These are phyloP conservation scores for Australoheros facetus DNA, from an alignment of 2,797 vertebrate species.

Conservation along the genomic window DNA sequence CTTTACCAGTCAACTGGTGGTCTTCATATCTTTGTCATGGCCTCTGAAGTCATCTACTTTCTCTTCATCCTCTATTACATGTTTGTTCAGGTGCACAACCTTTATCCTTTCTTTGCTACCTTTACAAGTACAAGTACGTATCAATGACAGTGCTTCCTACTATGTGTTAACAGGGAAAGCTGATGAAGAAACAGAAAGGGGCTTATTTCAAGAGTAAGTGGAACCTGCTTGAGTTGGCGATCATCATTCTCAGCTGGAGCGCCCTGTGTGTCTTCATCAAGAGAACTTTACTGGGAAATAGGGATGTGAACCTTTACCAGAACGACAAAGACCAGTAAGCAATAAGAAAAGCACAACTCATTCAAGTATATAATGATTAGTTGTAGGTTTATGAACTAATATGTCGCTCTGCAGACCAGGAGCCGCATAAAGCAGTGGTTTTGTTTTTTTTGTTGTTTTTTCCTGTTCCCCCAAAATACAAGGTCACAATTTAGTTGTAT, in stretches of 20 bases:
- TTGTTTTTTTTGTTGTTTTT: background rate
- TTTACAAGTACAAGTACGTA: no score
- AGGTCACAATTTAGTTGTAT: background rate
- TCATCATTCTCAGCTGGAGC: slow-evolving; percentile 93
- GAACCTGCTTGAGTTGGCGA: slow-evolving; percentile 90
- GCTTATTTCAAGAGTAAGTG: slow-evolving; percentile 90
- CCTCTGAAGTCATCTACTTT: slow-evolving; percentile 90
- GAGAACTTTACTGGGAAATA: slow-evolving; percentile 85
- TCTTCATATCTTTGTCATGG: slow-evolving; percentile 90
- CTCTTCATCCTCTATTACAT: slow-evolving; percentile 94
- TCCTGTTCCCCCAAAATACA: background rate
- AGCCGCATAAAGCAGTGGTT: background rate
- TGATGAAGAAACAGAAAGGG: slow-evolving; percentile 87
- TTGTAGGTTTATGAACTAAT: background rate
- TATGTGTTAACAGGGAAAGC: slow-evolving; percentile 83
- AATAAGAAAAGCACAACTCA: background rate
- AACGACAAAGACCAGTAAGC: slow-evolving; percentile 87
- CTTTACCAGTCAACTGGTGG: slow-evolving; percentile 90
- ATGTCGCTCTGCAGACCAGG: background rate
- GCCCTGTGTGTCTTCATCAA: slow-evolving; percentile 90
- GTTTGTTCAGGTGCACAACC: slow-evolving; percentile 85
- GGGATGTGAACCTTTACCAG: slow-evolving; percentile 88
- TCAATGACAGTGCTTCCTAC: background rate
- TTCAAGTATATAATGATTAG: background rate
- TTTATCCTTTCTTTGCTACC: background rate